Evolutionary conservation across 2,888 invertebrate species (phyloP), one percentile per base, ranked within the genome.

Genomic region (Pachliopta kotzebuea): DNA sequence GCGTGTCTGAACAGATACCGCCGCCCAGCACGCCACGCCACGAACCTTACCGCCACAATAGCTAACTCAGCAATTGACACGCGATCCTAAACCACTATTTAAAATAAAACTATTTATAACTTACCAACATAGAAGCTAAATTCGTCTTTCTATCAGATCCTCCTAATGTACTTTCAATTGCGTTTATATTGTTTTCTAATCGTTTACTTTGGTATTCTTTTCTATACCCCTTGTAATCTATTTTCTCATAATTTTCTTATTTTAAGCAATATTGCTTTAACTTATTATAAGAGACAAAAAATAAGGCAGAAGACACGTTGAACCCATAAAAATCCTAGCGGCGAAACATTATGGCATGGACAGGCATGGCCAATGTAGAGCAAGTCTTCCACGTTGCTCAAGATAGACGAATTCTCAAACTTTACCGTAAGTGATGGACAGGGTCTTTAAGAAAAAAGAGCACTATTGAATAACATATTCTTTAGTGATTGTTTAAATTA

Each of bases 31-130:
- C 67, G 68, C 65, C 59, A 67, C 37, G 42, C 56, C 45, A 52
- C 60, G 23, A 21, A 61, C 58, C 50, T 26, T 55, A 24, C 59
- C 62, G 29, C 67, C 62, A 60, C 56, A 60, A 56, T 53, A 56
- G 56, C 65, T 29, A 45, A 63, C 61, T 65, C 67, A 63, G 57
- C 61, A 60, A 61, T 67, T 63, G 49, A 63, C 68, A 69, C 68
- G 68, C 68, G 62, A 69, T 67, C 59, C 26, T 18, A 23, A 62
- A 60, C 23, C 42, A 31, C 53, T 65, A 57, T 56, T 69, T 67
- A 17, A 50, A 56, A 50, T 56, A 54, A 61, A 63, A 63, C 60
- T 52, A 57, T 65, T 65, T 65, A 62, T 61, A 62, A 67, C 61
- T 55, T 23, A 62, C 37, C 24, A 62, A 58, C 62, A 55, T 63